Evolutionary conservation across 1,140 invertebrate species (phyloP).

Genomic region (Rhynchophorus ferrugineus): DNA sequence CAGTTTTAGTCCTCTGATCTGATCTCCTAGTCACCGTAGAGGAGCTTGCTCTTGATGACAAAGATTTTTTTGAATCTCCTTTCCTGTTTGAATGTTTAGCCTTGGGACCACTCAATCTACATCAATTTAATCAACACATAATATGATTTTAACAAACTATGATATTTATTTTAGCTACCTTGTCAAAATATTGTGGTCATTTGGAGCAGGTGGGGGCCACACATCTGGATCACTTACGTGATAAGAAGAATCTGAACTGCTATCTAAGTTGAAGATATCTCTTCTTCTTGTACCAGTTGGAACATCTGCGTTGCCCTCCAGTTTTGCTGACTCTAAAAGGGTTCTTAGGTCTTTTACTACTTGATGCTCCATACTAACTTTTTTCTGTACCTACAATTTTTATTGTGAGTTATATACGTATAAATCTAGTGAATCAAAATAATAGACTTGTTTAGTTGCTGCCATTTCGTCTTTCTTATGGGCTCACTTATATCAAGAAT

Average conservation of each 20-base stretch:
- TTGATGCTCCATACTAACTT: conserved; percentile 84
- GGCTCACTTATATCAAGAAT: conserved; percentile 73
- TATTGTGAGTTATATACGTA: background rate
- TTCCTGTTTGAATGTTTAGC: conserved; percentile 26
- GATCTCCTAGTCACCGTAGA: conserved; percentile 29
- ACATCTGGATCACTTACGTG: conserved; percentile 75
- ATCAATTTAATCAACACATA: background rate
- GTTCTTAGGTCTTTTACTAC: conserved; percentile 76
- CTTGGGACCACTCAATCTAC: conserved; percentile 28
- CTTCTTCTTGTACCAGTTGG: conserved; percentile 32
- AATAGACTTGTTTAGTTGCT: conserved; percentile 44
- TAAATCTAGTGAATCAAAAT: background rate
- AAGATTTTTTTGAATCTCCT: conserved; percentile 33
- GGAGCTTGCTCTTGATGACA: conserved; percentile 27
- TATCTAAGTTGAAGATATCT: conserved; percentile 18
- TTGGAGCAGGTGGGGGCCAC: conserved; percentile 80
- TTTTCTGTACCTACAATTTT: conserved; percentile 70
- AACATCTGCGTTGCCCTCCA: conserved; percentile 34
- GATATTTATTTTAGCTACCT: conserved; percentile 5
- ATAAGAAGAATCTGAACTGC: conserved; percentile 49
- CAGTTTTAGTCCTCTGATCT: conserved; percentile 16
- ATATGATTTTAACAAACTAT: conserved; percentile 1
- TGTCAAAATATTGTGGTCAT: conserved; percentile 53
- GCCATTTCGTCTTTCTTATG: conserved; percentile 79
- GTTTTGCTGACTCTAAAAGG: conserved; percentile 46